These are phyloP conservation scores for Rhynchonema sp. DNA, from an alignment of 2,888 invertebrate species.

Conservation along the genomic window DNA sequence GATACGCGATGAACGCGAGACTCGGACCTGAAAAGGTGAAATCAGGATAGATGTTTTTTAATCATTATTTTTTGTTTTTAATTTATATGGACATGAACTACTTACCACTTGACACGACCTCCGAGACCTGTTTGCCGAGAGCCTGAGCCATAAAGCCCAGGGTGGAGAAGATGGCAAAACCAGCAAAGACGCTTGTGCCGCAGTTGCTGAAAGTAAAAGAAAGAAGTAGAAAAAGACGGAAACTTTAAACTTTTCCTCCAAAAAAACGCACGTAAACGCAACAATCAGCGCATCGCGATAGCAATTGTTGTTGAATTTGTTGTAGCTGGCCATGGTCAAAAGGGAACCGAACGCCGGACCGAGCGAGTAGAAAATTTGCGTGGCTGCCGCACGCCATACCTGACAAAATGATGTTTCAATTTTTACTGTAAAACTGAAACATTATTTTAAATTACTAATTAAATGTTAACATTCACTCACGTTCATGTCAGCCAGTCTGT, in stretches of 20 bases:
- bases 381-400: constrained; percentile 26
- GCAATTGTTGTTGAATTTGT: constrained; percentile 35
- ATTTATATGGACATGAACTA: background rate
- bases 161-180: constrained; percentile 15
- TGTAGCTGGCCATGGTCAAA: constrained; percentile 28
- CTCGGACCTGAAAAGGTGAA: background rate
- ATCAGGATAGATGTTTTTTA: too few species aligned
- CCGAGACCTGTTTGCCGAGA: constrained; percentile 2
- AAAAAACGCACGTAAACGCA: constrained; percentile 1
- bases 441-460: background rate
- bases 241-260: too few species aligned
- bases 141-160: constrained; percentile 14
- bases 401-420: constrained; percentile 8
- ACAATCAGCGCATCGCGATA: constrained; percentile 32
- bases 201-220: constrained; percentile 1
- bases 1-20: constrained; percentile 5
- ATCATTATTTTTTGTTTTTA: too few species aligned
- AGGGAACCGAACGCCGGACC: constrained; percentile 28
- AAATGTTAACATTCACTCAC: background rate
- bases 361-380: constrained; percentile 28
- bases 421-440: background rate
- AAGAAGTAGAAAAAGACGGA: too few species aligned
- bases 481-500: background rate
- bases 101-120: constrained; percentile 11
- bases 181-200: constrained; percentile 13